phyloP scores from a whole-genome alignment of 2,797 vertebrate species.

The Epinephelus awoara region DNA sequence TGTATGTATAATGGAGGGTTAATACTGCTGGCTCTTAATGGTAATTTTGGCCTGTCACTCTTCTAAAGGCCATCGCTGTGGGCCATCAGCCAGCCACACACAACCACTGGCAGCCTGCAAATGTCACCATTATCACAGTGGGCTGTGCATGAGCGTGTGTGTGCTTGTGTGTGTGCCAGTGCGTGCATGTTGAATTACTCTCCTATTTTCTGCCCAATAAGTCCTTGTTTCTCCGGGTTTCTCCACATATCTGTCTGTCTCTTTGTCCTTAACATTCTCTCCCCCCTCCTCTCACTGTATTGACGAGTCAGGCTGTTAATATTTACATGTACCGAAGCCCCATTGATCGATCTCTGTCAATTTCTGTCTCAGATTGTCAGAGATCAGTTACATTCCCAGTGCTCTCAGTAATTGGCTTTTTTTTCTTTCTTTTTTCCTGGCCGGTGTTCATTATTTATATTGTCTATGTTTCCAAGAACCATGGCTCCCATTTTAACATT shows the following conservation, averaged over 20 bases:
- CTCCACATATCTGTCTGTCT: slow-evolving; percentile 8
- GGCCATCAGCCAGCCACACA: slow-evolving; percentile 80
- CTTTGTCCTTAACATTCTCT: slow-evolving; percentile 27
- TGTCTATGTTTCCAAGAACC: slow-evolving; percentile 55
- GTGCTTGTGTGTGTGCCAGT: slow-evolving; percentile 21
- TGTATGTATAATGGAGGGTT: slow-evolving; percentile 71
- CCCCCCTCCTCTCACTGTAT: slow-evolving; percentile 43
- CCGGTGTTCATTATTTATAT: slow-evolving; percentile 68
- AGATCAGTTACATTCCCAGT: slow-evolving; percentile 59
- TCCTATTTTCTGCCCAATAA: slow-evolving; percentile 39
- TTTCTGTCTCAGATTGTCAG: slow-evolving; percentile 50
- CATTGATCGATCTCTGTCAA: slow-evolving; percentile 54
- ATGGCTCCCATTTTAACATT: slow-evolving; percentile 57
- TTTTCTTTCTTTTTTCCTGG: slow-evolving; percentile 18
- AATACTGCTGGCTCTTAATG: slow-evolving; percentile 74
- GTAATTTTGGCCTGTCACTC: slow-evolving; percentile 81
- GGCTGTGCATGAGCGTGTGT: slow-evolving; percentile 33
- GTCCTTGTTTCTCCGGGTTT: slow-evolving; percentile 15
- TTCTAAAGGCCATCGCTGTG: slow-evolving; percentile 86
- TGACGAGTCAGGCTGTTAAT: slow-evolving; percentile 72
- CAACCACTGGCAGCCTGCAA: slow-evolving; percentile 77
- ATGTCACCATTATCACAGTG: slow-evolving; percentile 85
- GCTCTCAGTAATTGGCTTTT: slow-evolving; percentile 52
- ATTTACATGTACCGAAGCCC: slow-evolving; percentile 69
- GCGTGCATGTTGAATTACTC: slow-evolving; percentile 39